Evolutionary conservation across 1,140 invertebrate species (phyloP), one percentile per base, ranked within the genome.

Genomic region (Leptinotarsa defecta): DNA sequence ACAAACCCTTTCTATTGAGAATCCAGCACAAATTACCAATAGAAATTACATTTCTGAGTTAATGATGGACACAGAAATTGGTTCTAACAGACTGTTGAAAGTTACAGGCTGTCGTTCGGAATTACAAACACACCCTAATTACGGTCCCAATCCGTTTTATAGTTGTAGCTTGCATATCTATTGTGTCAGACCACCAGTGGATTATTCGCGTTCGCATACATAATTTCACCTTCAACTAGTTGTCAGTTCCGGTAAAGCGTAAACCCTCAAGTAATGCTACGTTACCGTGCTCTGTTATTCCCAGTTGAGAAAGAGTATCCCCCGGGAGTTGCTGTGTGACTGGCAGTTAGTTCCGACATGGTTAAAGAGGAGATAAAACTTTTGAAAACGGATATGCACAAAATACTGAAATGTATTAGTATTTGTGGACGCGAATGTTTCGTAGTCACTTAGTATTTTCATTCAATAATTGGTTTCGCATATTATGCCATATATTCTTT

Each of bases 181-280:
- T 57, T 57, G 52, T 57, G 13, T n/a, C 52, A 57, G 52, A 17
- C 52, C 52, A 57, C 52, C 17, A 19, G 52, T 15, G 17, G 52
- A 57, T 57, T 57, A n/a, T 57, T 57, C 52, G 52, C 15, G 52
- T 57, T 57, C 52, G 52, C 52, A 57, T 57, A 19, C 6, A 57
- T 57, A 19, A 57, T 57, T 57, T 57, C n/a, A 57, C 52, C 52
- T 57, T 57, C 13, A 57, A 57, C 52, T 57, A 57, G 52, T 57
- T 57, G 52, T 57, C 52, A 57, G 52, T 57, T 57, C 52, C 52
- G 52, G 52, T 57, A 19, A 57, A 57, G 52, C 52, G 3, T 43
- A 43, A 43, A 43, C 8, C 52, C 52, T 57, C 52, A 57, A 57
- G 52, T 57, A 57, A 57, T 57, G 52, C 52, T 19, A 57, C n/a